Conservation (phyloP, 2,888 invertebrate species). For the Acleris laterana region DNA sequence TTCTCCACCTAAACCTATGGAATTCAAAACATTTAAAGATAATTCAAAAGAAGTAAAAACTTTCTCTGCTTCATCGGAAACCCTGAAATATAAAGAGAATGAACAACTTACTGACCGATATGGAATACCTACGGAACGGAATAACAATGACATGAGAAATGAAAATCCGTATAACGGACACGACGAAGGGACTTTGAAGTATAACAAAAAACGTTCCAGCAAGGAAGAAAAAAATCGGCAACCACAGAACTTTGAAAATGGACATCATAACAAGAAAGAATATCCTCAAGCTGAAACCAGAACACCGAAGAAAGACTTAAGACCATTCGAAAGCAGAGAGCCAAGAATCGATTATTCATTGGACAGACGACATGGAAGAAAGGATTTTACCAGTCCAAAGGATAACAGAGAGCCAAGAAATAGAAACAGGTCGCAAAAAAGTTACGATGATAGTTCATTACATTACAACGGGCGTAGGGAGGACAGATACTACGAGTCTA, state of each 20-base stretch:
- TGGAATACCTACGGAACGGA: slow-evolving; percentile 73
- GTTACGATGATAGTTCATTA: slow-evolving; percentile 77
- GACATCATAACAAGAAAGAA: slow-evolving; percentile 65
- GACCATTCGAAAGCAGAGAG: slow-evolving; percentile 64
- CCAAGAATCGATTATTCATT: slow-evolving; percentile 78
- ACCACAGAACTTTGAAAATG: slow-evolving; percentile 64
- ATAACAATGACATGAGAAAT: slow-evolving; percentile 67
- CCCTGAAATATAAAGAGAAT: slow-evolving; percentile 77
- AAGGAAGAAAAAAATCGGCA: slow-evolving; percentile 72
- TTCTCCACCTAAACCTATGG: slow-evolving; percentile 75
- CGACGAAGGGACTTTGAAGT: slow-evolving; percentile 78
- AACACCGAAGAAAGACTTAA: slow-evolving; percentile 67
- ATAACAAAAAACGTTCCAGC: slow-evolving; percentile 70
- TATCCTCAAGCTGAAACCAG: slow-evolving; percentile 73
- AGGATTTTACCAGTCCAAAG: slow-evolving; percentile 69
- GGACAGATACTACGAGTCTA: slow-evolving; percentile 76
- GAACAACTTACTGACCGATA: slow-evolving; percentile 73
- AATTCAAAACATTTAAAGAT: slow-evolving; percentile 82
- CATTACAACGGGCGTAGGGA: slow-evolving; percentile 72
- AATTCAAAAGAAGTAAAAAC: slow-evolving; percentile 79
- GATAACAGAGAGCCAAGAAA: slow-evolving; percentile 60
- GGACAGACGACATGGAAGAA: slow-evolving; percentile 70
- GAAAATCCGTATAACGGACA: slow-evolving; percentile 72
- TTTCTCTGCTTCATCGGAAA: slow-evolving; percentile 81
- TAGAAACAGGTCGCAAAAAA: slow-evolving; percentile 65